Evolutionary conservation across 2,888 invertebrate genomes (phyloP).

Genomic region (Philaethria dido): DNA sequence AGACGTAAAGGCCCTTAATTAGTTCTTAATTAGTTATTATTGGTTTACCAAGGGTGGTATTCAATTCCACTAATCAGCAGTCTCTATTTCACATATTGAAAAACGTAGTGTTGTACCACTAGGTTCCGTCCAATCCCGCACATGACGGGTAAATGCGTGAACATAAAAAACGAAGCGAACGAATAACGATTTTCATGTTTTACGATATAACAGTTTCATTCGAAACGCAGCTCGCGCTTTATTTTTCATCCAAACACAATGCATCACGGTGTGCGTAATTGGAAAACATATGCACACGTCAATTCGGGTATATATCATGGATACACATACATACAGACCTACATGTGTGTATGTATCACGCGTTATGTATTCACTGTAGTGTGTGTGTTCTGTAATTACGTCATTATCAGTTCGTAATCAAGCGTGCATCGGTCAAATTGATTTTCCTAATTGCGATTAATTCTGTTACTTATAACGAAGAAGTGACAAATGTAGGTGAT

Average conservation of each 20-base stretch:
- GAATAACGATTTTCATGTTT: slow-evolving; percentile 17
- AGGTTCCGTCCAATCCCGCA: background rate
- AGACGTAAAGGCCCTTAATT: too few relatives aligned
- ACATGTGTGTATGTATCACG: slow-evolving; percentile 16
- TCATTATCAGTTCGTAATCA: slow-evolving; percentile 65
- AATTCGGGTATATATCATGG: slow-evolving; percentile 34
- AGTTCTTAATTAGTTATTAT: too few relatives aligned
- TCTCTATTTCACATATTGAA: too few relatives aligned
- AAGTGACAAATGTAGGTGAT: background rate
- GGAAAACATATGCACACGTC: slow-evolving; percentile 40
- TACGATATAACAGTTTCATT: slow-evolving; percentile 27
- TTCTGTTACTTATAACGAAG: slow-evolving; percentile 35
- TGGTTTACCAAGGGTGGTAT: too few relatives aligned
- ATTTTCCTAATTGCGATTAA: slow-evolving; percentile 65
- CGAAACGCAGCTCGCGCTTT: slow-evolving; percentile 23
- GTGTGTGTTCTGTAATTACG: slow-evolving; percentile 61
- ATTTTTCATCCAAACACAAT: slow-evolving; percentile 33
- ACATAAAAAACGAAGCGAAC: slow-evolving; percentile 12
- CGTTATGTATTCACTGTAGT: slow-evolving; percentile 31
- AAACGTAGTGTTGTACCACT: background rate
- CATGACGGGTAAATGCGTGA: background rate
- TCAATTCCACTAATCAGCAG: too few relatives aligned
- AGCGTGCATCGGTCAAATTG: slow-evolving; percentile 61
- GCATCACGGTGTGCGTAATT: slow-evolving; percentile 28
- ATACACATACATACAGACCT: slow-evolving; percentile 20